Percentiles rank a stretch among this genome's conserved stretches.
Evolutionary conservation across 2,888 invertebrate species (phyloP).

Genomic region (Schizotus pectinicornis): DNA sequence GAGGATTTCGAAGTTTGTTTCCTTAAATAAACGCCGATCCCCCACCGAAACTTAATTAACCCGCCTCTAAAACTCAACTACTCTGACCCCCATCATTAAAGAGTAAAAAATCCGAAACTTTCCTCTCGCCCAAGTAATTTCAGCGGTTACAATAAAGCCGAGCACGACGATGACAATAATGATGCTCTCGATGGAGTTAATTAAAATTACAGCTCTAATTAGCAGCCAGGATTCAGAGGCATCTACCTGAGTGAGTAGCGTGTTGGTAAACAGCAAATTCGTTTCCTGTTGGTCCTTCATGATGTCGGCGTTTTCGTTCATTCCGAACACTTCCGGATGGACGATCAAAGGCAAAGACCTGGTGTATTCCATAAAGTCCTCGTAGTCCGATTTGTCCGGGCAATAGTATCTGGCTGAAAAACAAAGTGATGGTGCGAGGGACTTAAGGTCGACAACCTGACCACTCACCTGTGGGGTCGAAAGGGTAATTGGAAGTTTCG

Average conservation of each 20-base stretch:
- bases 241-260: conserved; percentile 77
- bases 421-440: conserved; percentile 10
- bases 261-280: conserved; percentile 73
- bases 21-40: conserved; percentile 8
- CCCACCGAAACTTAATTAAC: conserved; percentile 1
- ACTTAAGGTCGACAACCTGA: background rate
- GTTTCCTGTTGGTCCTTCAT: conserved; percentile 91
- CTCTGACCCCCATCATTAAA: too few species aligned
- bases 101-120: too few species aligned
- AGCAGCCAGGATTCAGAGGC: background rate
- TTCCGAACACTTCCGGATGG: conserved; percentile 87
- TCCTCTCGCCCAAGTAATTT: too few species aligned
- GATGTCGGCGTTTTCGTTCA: conserved; percentile 92
- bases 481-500: conserved; percentile 66
- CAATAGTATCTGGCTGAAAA: conserved; percentile 71
- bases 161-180: background rate
- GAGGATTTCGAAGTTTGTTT: conserved; percentile 14
- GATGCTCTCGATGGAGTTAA: background rate
- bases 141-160: background rate
- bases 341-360: conserved; percentile 77
- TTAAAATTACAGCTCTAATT: background rate
- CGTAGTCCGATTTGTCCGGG: conserved; percentile 75
- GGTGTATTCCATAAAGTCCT: conserved; percentile 71
- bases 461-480: conserved; percentile 68
- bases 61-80: too few species aligned